Evolutionary conservation across 2,888 invertebrate genomes (phyloP), one percentile per base, ranked within the genome.

Genomic region (Callosobruchus maculatus): DNA sequence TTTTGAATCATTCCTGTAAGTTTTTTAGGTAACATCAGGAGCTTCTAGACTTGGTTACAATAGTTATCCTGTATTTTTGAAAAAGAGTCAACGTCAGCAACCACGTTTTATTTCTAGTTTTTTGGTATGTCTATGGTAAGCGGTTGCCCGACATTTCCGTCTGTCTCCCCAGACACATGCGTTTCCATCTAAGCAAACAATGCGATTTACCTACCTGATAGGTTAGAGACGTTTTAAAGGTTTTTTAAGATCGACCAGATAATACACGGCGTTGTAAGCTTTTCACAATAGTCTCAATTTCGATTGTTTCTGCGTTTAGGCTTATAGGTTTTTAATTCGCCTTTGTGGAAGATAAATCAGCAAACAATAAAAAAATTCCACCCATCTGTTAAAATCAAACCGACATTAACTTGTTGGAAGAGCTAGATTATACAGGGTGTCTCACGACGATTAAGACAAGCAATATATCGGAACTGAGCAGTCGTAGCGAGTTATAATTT

Each of bases 181-280:
- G 75, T 77, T 77, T 77, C 75, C 77, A 79, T 80, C 75, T 77
- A 70, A 75, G 71, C 75, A 74, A 78, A 81, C 81, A 81, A 81
- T 79, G 76, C 76, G 78, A 81, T 81, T 80, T 77, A 78, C 77
- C 80, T 79, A 80, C 79, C 79, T 79, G 80, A 80, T 79, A 79
- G 76, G 73, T 72, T 73, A 66, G 74, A 72, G 75, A 77, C 74
- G 75, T 71, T 73, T 68, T 22, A 73, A 67, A 70, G 66, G 70
- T 67, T 74, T 74, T 74, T 74, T 74, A 68, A 73, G 73, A 73
- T 73, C 73, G 70, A 5, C 71, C 22, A 20, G 73, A 73, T 73
- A 73, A 13, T n/a, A 66, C 49, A 67, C 68, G 68, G 67, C 67
- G 73, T 21, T 68, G 71, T 31, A 49, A 71, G 22, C 69, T 71